Evolutionary conservation across 2,888 invertebrate genomes (phyloP), one percentile per base, ranked within the genome.

Genomic region (Drosophila kanekoi): DNA sequence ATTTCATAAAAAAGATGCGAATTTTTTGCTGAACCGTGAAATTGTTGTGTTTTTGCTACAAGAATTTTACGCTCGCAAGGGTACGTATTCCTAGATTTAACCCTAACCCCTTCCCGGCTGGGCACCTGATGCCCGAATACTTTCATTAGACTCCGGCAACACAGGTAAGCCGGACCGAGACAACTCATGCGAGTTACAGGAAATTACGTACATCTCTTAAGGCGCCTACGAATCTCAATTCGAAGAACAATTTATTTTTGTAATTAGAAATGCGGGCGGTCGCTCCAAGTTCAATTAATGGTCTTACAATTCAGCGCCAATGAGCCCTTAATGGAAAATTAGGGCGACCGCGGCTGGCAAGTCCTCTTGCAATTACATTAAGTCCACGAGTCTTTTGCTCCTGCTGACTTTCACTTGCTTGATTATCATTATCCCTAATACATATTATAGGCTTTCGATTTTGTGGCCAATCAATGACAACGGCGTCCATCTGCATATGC

Each of bases 11-110:
- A 83, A 77, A 72, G 28, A 72, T 89, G 68, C 65, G 62, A 47
- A 52, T 59, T 59, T 64, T 60, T 61, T 62, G 64, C 69, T 57
- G 62, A 63, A 72, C 72, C 81, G 68, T 88, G 79, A 65, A 87
- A 73, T 83, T 80, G 53, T 71, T 67, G 86, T 81, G 79, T 88
- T 86, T 87, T 89, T 69, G 81, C 74, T 79, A 81, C 77, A 89
- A 72, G 63, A 64, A 87, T 89, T 88, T 81, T 81, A 76, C 75
- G 90, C 78, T 75, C 41, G 49, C 51, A 69, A 65, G 63, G 63
- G 48, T 70, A 47, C 54, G 23, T 11, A 18, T 23, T 13, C 10
- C 18, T 47, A 53, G 23, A 23, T 53, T 64, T 58, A 47, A 48
- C 38, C 47, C 35, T 58, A 71, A 73, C 73, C 68, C 74, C 64